phyloP scores from a whole-genome alignment of 1,140 invertebrate species.

The Tenebrio molitor region DNA sequence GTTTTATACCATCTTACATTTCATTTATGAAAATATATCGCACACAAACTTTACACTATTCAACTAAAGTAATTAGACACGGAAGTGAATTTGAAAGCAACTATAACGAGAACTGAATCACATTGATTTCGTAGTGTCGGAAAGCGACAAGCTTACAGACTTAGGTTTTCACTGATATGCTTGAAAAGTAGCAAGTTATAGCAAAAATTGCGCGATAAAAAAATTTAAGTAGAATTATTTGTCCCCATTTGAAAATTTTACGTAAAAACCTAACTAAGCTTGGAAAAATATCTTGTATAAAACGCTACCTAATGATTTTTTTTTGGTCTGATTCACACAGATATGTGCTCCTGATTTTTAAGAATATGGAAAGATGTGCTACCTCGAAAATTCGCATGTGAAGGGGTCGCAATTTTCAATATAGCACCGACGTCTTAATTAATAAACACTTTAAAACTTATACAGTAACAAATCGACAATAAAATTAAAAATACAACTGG shows the following conservation, averaged over 20 bases:
- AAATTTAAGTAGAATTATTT: conserved; percentile 53
- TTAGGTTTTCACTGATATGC: conserved; percentile 53
- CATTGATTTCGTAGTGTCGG: conserved; percentile 47
- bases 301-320: conserved; percentile 56
- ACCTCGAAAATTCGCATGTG: conserved; percentile 37
- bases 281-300: conserved; percentile 62
- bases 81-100: conserved; percentile 16
- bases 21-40: conserved; percentile 47
- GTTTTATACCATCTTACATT: conserved; percentile 49
- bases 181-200: conserved; percentile 54
- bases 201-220: conserved; percentile 58
- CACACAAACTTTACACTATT: conserved; percentile 45
- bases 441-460: conserved; percentile 43
- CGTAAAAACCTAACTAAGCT: conserved; percentile 54
- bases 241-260: conserved; percentile 45
- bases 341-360: conserved; percentile 57
- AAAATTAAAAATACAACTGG: conserved; percentile 37
- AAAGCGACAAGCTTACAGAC: conserved; percentile 51
- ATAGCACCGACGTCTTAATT: conserved; percentile 47
- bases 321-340: conserved; percentile 62
- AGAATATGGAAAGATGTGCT: conserved; percentile 10
- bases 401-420: conserved; percentile 43
- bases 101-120: conserved; percentile 17
- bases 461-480: conserved; percentile 35
- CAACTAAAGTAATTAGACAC: conserved; percentile 16